Base-by-base conservation (phyloP, 2,797 vertebrate genomes). In the Ctenochaetus hawaiiensis region DNA sequence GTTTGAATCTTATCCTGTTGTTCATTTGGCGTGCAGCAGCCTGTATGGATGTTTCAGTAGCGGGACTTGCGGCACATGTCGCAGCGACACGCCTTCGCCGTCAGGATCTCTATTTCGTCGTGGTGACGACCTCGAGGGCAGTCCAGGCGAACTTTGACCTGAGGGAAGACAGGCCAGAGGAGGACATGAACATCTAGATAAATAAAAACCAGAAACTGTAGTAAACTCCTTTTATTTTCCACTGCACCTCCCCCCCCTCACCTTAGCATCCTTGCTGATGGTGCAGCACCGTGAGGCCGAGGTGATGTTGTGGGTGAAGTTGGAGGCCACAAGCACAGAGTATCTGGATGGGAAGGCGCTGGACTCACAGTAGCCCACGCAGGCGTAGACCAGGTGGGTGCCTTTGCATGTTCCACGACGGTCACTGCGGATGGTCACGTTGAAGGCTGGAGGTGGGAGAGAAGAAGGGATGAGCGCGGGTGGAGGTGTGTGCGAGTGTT, bases 331-430 rank as follows among this genome's bases (percentile, higher is more conserved):
- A 84, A 96, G 93, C 52, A 98, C 96, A 0, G 97, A 97, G 91
- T 96, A 96, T 37, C 96, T 94, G 34, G 97, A 97, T 0, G 97
- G 97, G 79, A 98, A 98, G 58, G 97, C 97, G 0, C 96, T 97
- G 75, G 97, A 98, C 84, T 98, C 97, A 0, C 97, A 98, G 93
- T 96, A 95, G 45, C 97, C 97, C 60, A 97, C 97, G 8, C 97
- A 98, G 57, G 97, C 97, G 39, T 96, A 91, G n/a, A 96, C 94
- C 67, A 94, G 77, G 1, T 95, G 95, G 62, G 93, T 93, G 48
- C 96, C 96, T 69, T 91, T 94, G 74, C 97, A 97, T 0, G 94
- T 96, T 17, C 96, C 95, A 0, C 89, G 94, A 0, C 78, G 94
- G 87, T 97, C 97, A 23, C 96, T 97, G 63, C 94, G 95, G 77